Evolutionary conservation across 2,797 vertebrate species (phyloP), one percentile per base, ranked within the genome.

Genomic region (Crypturellus tataupa): DNA sequence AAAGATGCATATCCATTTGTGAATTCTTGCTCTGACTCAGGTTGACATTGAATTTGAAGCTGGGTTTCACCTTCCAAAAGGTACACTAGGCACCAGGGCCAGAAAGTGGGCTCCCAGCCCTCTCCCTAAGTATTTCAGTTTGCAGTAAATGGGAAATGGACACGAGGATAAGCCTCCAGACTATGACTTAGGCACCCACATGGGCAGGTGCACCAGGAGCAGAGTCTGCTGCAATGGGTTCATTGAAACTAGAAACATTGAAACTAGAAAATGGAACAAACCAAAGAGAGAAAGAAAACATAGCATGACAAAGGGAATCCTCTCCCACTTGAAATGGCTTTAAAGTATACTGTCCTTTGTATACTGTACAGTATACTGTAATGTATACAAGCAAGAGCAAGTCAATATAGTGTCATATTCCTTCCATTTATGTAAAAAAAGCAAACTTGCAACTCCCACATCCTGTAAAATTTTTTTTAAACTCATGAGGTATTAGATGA

Each of bases 1-100:
- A 29, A 33, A 80, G 35, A 27, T 12, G 58, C 47, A 53, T 12
- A 62, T 3, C 4, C 3, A 3, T 24, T 4, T 6, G 5, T 4
- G 4, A 3, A 18, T 76, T 31, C n/a, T 81, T 77, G 35, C 42
- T 24, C 24, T 64, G 18, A 47, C 20, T 47, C 21, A 21, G 10
- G 15, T 31, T 13, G 19, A 62, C 33, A 24, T 1, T 33, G 46
- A 75, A 72, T 72, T 17, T 63, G 59, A 86, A 84, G 29, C 0
- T 1, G 39, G 4, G 8, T 63, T 17, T 67, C n/a, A 59, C 6
- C 10, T 27, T 1, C 0, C 60, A 51, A 68, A 9, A 2, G n/a
- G 14, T 44, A 37, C 4, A 24, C 19, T 63, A 68, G 80, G 24
- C 33, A 69, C 5, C 23, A 40, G 58, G 10, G 12, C 40, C 31